Evolutionary conservation across 2,888 invertebrate genomes (phyloP), one percentile per base, ranked within the genome.

Genomic region (Drosophila sordidula): DNA sequence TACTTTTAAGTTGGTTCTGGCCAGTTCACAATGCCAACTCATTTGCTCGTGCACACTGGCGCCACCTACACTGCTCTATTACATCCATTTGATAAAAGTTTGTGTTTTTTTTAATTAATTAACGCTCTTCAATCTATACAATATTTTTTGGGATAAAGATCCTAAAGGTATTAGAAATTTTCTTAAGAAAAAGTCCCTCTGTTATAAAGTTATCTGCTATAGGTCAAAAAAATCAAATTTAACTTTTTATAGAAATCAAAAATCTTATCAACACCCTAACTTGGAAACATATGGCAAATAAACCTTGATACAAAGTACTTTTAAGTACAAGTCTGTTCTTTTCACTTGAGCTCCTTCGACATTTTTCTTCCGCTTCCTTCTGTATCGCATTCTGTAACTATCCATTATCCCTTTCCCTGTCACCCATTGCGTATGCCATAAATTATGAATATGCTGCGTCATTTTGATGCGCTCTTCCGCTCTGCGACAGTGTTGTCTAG

Each of bases 391-490:
- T 16, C 36, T 11, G 22, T 14, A 42, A 46, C 44, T 56, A 46
- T 51, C n/a, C 38, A 38, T 41, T 62, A 26, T 11, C 5, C 32
- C 41, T 41, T n/a, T 26, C 26, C 18, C 41, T 36, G 14, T 41
- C 41, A 16, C 36, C 41, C 63, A 71, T 69, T 85, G 83, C 82
- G 86, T 67, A 85, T 69, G 63, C 36, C 44, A 78, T 82, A 80
- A 83, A 86, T 86, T 78, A 86, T 83, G 83, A 80, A 83, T 78
- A 70, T 76, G 68, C 56, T 73, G 77, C 69, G 77, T 73, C 62
- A 65, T 62, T 70, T 73, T 58, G 58, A 70, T 75, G 75, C 70
- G 73, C 49, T 63, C 14, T 56, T 39, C 12, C 12, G 16, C 16
- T 12, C 34, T 45, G 58, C 34, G 72, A 70, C 75, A 61, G 39